phyloP scores from a whole-genome alignment of 2,888 invertebrate genomes.

The Apamea crenata region DNA sequence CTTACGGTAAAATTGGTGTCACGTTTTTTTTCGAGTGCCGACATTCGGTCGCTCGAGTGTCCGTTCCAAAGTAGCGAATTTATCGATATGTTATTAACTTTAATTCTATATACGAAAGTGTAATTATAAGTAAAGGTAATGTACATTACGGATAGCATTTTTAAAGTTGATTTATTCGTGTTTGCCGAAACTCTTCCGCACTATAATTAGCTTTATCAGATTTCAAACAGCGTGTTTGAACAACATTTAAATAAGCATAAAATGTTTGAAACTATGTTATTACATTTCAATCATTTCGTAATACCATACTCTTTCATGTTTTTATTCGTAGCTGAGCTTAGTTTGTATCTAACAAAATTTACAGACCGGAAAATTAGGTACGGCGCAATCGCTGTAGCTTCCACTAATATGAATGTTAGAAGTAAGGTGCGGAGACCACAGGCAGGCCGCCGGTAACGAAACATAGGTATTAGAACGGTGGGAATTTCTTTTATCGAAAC shows the following conservation, averaged over 20 bases:
- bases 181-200: conserved; percentile 60
- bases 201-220: conserved; percentile 66
- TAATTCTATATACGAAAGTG: conserved; percentile 70
- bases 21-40: conserved; percentile 74
- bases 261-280: conserved; percentile 60
- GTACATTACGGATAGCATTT: conserved; percentile 62
- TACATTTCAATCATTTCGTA: conserved; percentile 67
- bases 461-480: conserved; percentile 48
- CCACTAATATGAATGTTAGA: conserved; percentile 55
- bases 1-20: conserved; percentile 83
- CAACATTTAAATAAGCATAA: conserved; percentile 57
- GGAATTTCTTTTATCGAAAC: conserved; percentile 47
- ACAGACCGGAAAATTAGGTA: conserved; percentile 71
- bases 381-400: conserved; percentile 48
- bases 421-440: conserved; percentile 45
- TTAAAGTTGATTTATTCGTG: conserved; percentile 60
- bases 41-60: conserved; percentile 71
- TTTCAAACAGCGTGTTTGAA: conserved; percentile 53
- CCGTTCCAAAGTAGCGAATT: conserved; percentile 69
- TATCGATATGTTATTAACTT: conserved; percentile 73
- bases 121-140: conserved; percentile 68
- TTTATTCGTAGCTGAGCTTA: conserved; percentile 51
- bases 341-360: conserved; percentile 60
- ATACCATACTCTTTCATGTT: conserved; percentile 56
- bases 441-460: conserved; percentile 36